Base-by-base conservation (phyloP, 2,888 invertebrate species). In the Cosmia trapezina region DNA sequence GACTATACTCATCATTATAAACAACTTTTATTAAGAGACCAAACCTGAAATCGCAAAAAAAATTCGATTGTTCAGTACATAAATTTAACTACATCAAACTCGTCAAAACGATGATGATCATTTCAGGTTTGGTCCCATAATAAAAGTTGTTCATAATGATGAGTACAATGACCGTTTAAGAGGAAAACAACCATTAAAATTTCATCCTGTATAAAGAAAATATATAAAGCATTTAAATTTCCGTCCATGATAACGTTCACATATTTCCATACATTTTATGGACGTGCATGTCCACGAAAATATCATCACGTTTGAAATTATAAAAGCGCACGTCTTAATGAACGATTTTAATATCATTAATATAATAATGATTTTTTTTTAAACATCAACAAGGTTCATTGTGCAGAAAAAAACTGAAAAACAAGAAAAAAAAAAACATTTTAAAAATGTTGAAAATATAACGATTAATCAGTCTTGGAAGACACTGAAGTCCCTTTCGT, bases 391-490 rank as follows among this genome's bases (percentile, higher is more conserved):
- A 65, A 77, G 47, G 65, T 82, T 67, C 69, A 80, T 28, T 51
- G 59, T 63, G 72, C 57, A 60, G 51, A 47, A 45, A 65, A 67
- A 70, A 14, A 3, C 4, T 0, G 17, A 12, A 19, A 6, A 22
- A 65, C n/a, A 65, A 57, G 54, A 12, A 63, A 45, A 68, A 70
- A 41, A 68, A 56, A 63, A 11, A 41, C 49, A 28, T 59, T 70
- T 6, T 62, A 73, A 80, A 68, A 79, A 77, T 73, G 77, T 82
- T 85, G 80, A 89, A 89, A 89, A 86, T 89, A 91, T 90, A 92
- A 89, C 76, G 83, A 90, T 89, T 91, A 93, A 88, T 94, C 93
- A 94, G 94, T 94, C 94, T 94, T 93, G 81, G 85, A 89, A 92
- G 91, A 93, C 92, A 81, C 37, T 88, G 90, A 90, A 91, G 91